Evolutionary conservation across 2,888 invertebrate species (phyloP).

Genomic region (Podotricha telesiphe): DNA sequence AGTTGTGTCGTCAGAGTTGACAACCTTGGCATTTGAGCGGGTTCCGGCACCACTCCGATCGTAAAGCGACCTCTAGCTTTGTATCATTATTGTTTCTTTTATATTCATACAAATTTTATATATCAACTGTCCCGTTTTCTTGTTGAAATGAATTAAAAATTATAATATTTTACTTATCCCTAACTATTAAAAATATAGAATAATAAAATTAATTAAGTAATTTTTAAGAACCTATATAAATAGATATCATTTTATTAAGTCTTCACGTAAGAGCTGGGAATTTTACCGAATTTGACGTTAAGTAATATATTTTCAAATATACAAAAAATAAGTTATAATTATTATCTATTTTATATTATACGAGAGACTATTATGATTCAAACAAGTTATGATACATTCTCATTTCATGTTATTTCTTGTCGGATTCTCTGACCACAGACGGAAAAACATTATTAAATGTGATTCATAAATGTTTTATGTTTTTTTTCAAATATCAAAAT

Average conservation of each 20-base stretch:
- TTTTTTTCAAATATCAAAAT: conserved; percentile 19
- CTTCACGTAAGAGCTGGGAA: too few species aligned
- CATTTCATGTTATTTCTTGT: conserved; percentile 1
- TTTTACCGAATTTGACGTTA: too few species aligned
- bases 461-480: conserved; percentile 8
- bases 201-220: too few species aligned
- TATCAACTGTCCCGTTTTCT: not conserved
- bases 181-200: too few species aligned
- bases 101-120: not conserved
- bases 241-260: too few species aligned
- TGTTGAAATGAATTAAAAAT: too few species aligned
- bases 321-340: too few species aligned
- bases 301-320: too few species aligned
- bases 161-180: too few species aligned
- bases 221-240: conserved; percentile 1
- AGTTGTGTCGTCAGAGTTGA: conserved; percentile 82
- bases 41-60: conserved; percentile 71
- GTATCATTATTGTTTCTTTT: conserved; percentile 39
- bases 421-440: not conserved
- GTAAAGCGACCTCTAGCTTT: conserved; percentile 57
- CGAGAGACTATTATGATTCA: not conserved
- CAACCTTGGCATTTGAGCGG: conserved; percentile 83
- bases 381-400: conserved; percentile 11
- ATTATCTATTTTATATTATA: too few species aligned
- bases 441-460: conserved; percentile 8